These are phyloP conservation scores for Nanorana parkeri DNA, from an alignment of 2,113 vertebrate species.

Conservation along the genomic window DNA sequence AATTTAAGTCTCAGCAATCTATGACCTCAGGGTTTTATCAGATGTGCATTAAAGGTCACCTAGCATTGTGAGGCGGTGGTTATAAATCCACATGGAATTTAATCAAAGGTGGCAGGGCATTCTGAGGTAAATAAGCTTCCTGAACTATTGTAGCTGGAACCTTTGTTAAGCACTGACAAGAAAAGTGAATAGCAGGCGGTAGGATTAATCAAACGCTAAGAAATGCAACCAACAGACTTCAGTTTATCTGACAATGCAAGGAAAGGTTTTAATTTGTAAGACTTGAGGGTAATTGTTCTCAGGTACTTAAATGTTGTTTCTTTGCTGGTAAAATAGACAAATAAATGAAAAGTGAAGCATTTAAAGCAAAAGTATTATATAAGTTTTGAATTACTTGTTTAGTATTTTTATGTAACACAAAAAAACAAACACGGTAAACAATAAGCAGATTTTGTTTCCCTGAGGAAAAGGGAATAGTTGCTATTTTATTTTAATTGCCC, in stretches of 20 bases:
- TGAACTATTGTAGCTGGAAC: conserved; percentile 68
- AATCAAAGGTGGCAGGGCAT: conserved; percentile 75
- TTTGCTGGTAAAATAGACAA: neutral
- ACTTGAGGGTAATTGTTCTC: conserved; percentile 44
- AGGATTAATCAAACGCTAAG: conserved; percentile 72
- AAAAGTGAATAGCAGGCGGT: conserved; percentile 69
- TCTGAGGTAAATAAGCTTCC: conserved; percentile 74
- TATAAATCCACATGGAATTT: conserved; percentile 79
- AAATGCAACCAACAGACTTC: conserved; percentile 68
- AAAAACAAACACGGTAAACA: too few relatives aligned
- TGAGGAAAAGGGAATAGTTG: too few relatives aligned
- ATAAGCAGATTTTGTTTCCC: too few relatives aligned
- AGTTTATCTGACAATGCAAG: conserved; percentile 57
- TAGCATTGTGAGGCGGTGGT: conserved; percentile 67
- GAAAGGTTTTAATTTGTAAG: conserved; percentile 56
- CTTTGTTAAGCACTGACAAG: conserved; percentile 69
- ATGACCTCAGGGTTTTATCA: conserved; percentile 75
- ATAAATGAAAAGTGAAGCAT: neutral
- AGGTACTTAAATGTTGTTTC: conserved; percentile 7
- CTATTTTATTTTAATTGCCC: too few relatives aligned
- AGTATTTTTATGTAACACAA: too few relatives aligned
- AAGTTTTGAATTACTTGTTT: neutral
- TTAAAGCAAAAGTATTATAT: neutral
- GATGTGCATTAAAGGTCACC: conserved; percentile 77
- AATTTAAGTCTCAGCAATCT: conserved; percentile 68